Percentiles rank a stretch among this genome's conserved stretches.
Evolutionary conservation across 2,888 invertebrate species (phyloP).

Genomic region (Phengaris arion): DNA sequence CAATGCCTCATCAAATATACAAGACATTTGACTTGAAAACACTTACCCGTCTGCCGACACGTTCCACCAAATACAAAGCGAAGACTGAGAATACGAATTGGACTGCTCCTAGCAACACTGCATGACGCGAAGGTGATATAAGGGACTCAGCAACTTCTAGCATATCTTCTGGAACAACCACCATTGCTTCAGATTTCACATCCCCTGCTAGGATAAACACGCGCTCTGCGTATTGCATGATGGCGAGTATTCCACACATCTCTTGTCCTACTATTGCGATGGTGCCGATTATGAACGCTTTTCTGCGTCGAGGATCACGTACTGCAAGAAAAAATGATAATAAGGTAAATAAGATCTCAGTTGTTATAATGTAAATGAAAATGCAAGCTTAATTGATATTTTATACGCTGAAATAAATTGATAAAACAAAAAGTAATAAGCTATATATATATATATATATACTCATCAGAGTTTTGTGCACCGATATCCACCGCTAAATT

Average conservation of each 20-base stretch:
- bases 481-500: too few relatives aligned
- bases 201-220: slow-evolving; percentile 54
- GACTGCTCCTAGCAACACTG: slow-evolving; percentile 52
- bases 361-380: too few relatives aligned
- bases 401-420: too few relatives aligned
- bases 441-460: too few relatives aligned
- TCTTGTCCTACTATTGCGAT: slow-evolving; percentile 61
- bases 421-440: too few relatives aligned
- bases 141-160: slow-evolving; percentile 32
- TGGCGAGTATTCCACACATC: slow-evolving; percentile 59
- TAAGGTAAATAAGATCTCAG: neutral
- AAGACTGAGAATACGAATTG: slow-evolving; percentile 53
- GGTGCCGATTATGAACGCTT: slow-evolving; percentile 53
- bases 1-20: too few relatives aligned
- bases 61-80: slow-evolving; percentile 57
- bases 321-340: slow-evolving; percentile 44
- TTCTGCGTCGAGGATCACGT: slow-evolving; percentile 48
- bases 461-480: too few relatives aligned
- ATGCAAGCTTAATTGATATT: too few relatives aligned
- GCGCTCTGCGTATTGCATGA: slow-evolving; percentile 65
- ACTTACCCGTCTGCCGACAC: slow-evolving; percentile 59
- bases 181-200: neutral
- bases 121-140: slow-evolving; percentile 50
- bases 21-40: neutral
- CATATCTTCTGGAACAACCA: neutral